Evolutionary conservation across 64 coral and sea anemone genomes (phyloP).

Genomic region (Anthopleura sola): DNA sequence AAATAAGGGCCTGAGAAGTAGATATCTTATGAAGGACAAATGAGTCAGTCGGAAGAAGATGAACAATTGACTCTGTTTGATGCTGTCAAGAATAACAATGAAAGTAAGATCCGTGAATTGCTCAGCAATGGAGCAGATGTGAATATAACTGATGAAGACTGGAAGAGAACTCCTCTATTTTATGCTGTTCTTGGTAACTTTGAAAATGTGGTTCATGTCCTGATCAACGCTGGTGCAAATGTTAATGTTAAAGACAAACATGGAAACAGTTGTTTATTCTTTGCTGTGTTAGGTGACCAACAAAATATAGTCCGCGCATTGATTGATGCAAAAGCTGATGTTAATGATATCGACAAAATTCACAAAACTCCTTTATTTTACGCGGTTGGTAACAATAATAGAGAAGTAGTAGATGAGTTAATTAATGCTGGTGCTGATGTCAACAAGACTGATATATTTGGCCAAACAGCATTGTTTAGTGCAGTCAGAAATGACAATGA

Average conservation of each 20-base stretch:
- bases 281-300: neutral
- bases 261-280: neutral
- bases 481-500: neutral
- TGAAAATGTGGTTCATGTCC: neutral
- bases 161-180: neutral
- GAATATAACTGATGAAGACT: neutral
- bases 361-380: neutral
- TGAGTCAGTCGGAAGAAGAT: neutral
- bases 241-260: neutral
- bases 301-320: neutral
- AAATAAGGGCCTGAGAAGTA: too few species aligned
- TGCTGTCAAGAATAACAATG: neutral
- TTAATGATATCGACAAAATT: neutral
- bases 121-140: neutral
- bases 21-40: too few species aligned
- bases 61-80: neutral
- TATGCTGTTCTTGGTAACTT: neutral
- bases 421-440: conserved; percentile 9
- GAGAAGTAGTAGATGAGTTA: neutral
- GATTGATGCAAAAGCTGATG: neutral
- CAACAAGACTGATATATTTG: neutral
- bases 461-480: neutral
- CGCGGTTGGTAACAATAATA: neutral
- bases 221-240: neutral
- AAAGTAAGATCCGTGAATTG: neutral